phyloP scores from a whole-genome alignment of 2,113 vertebrate genomes.

The Embiotoca jacksoni region DNA sequence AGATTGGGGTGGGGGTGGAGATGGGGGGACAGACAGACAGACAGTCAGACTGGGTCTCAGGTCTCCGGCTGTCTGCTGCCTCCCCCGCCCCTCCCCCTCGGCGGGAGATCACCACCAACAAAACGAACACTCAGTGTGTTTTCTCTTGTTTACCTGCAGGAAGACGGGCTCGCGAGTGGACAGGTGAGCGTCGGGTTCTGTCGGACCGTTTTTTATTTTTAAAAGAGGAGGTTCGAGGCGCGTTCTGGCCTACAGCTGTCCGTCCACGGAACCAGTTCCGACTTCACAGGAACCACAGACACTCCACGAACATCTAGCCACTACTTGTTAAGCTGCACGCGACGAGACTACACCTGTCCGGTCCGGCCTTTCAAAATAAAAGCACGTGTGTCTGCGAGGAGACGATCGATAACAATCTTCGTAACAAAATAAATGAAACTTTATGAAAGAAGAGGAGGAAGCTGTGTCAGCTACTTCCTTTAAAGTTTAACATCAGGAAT shows the following conservation, averaged over 20 bases:
- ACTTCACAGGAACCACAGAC: conserved; percentile 69
- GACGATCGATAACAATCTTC: too few relatives aligned
- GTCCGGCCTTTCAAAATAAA: conserved; percentile 63
- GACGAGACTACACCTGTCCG: neutral
- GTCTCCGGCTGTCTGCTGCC: conserved; percentile 51
- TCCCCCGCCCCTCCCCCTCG: conserved; percentile 72
- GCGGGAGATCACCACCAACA: conserved; percentile 65
- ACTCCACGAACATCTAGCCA: conserved; percentile 64
- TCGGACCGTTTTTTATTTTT: conserved; percentile 62
- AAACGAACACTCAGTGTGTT: conserved; percentile 67
- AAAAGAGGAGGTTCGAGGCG: conserved; percentile 9
- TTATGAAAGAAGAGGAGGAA: too few relatives aligned
- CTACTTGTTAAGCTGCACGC: neutral
- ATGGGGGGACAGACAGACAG: too few relatives aligned
- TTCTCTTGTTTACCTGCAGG: conserved; percentile 52
- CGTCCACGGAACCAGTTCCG: conserved; percentile 63
- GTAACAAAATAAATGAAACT: too few relatives aligned
- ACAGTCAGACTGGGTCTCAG: conserved; percentile 9
- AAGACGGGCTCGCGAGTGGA: conserved; percentile 7
- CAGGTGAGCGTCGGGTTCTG: conserved; percentile 19
- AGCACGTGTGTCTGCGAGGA: neutral
- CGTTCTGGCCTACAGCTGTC: conserved; percentile 57
- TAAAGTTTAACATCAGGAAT: too few relatives aligned
- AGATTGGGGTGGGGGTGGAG: too few relatives aligned
- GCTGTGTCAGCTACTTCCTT: too few relatives aligned